Base-by-base conservation (phyloP, 2,888 invertebrate species). In the Lymantria monacha region DNA sequence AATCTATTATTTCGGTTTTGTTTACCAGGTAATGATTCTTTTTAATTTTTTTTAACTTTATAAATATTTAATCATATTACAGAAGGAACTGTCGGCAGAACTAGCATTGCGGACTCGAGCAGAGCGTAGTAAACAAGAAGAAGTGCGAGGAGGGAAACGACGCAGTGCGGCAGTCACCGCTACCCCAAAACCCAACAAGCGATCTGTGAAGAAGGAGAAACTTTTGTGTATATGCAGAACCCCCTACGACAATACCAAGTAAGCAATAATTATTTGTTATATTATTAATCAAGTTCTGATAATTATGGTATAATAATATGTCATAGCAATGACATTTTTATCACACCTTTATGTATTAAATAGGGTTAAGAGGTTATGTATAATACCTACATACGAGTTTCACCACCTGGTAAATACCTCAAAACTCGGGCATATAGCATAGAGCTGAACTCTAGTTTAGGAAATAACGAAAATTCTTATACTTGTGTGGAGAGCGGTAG, bases 191-290 rank as follows among this genome's bases (percentile, higher is more conserved):
- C 55, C 73, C 31, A 69, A 61, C 61, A 83, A 81, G 62, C 81
- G 82, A 56, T 56, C 74, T 48, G 64, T 61, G 44, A 95, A 94
- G 73, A 96, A 95, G 70, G 96, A 96, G 70, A 96, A 97, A 75
- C 92, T 98, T 1, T 95, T 97, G 72, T 99, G 99, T 79, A 90
- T 97, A 48, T 99, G 99, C 79, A 94, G 96, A 76, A 98, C 97
- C 42, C 97, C 98, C 3, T 99, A 99, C 78, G 98, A 99, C 83
- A 97, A 97, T 74, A 96, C 97, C 12, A 97, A 97, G 96, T 97
- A 79, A 91, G 93, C 79, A 11, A 7, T 38, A 38, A n/a, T 12
- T 38, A 11, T 3, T 2, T n/a, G 38, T 38, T 38, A 12, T n/a
- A 38, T 38, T 38, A 7, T n/a, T 9, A 36, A 36, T 7, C 3